A percentile compares a stretch with the other conserved stretches of the same genome.
Evolutionary conservation across 2,888 invertebrate species (phyloP).

Genomic region (Zootermopsis nevadensis): DNA sequence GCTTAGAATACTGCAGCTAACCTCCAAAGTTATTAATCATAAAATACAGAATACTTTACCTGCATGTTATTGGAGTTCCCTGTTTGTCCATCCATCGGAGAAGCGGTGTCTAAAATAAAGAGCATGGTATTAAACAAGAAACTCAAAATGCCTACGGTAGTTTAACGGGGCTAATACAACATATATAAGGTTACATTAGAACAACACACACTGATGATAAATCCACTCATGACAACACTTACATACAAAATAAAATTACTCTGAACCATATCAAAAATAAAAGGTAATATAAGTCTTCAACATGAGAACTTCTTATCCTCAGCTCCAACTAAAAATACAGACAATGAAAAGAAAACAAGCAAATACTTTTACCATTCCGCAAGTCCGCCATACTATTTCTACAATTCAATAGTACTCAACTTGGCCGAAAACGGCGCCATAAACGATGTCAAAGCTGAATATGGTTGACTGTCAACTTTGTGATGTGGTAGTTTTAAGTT

Average conservation of each 20-base stretch:
- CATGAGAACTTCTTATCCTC: background rate
- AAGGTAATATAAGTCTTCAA: background rate
- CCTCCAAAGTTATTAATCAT: background rate
- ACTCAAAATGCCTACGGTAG: background rate
- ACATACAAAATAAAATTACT: background rate
- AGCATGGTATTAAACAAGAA: background rate
- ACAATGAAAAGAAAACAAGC: background rate
- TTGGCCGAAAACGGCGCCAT: constrained; percentile 32
- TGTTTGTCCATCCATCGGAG: constrained; percentile 12
- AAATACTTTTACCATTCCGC: constrained; percentile 14
- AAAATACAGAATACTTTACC: background rate
- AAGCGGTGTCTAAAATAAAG: constrained; percentile 2
- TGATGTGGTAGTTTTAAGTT: too few relatives aligned
- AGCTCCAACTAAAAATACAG: background rate
- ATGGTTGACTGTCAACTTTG: too few relatives aligned
- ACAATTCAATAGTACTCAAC: constrained; percentile 6
- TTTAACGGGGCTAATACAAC: background rate
- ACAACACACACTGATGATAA: background rate
- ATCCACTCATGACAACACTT: background rate
- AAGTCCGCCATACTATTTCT: constrained; percentile 22
- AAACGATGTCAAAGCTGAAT: background rate
- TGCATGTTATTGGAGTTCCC: background rate
- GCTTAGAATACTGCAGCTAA: background rate
- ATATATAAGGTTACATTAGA: constrained; percentile 26
- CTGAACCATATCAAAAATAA: background rate